Percentiles rank a stretch among this genome's conserved stretches.
These are phyloP conservation scores for Typhlomys cinereus DNA, from an alignment of 2,113 vertebrate species.

Conservation along the genomic window DNA sequence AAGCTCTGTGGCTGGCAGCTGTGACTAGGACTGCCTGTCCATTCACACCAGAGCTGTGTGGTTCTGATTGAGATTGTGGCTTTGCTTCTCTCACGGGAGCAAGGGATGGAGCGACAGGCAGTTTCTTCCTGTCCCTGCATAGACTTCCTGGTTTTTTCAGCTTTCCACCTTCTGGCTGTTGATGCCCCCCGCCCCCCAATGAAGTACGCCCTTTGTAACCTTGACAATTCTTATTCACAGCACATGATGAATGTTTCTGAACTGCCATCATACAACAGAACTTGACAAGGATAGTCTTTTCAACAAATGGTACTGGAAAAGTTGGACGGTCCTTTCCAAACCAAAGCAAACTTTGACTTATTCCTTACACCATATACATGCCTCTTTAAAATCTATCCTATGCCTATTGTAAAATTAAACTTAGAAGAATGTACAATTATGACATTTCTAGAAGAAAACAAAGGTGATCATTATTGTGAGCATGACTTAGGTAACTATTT, in stretches of 20 bases:
- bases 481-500: neutral
- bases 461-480: neutral
- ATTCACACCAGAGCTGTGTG: neutral
- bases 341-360: neutral
- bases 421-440: no score
- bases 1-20: neutral
- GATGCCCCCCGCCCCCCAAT: neutral
- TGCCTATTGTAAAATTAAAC: neutral
- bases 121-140: neutral
- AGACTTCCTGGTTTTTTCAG: neutral
- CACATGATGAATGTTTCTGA: neutral
- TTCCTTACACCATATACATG: neutral
- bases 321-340: neutral
- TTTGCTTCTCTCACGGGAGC: neutral
- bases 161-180: neutral
- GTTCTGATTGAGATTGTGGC: neutral
- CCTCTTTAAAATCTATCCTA: neutral
- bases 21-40: neutral
- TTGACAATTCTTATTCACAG: neutral
- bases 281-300: neutral
- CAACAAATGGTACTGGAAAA: neutral
- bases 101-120: neutral
- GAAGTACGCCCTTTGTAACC: neutral
- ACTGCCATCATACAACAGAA: neutral
- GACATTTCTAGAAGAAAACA: conserved; percentile 4